Evolutionary conservation across 2,113 vertebrate species (phyloP).

Genomic region (Solenodon paradoxus): DNA sequence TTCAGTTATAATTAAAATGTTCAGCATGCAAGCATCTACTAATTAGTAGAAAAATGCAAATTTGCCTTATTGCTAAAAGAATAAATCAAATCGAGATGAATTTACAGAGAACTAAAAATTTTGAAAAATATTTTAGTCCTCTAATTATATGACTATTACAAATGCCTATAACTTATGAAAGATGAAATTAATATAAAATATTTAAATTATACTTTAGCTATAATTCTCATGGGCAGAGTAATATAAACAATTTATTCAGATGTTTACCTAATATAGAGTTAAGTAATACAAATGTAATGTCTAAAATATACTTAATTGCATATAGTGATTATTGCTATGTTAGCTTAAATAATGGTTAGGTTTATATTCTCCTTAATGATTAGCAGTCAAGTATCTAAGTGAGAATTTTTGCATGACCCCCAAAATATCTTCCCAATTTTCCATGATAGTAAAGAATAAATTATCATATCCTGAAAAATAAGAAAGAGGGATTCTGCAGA

Average conservation of each 20-base stretch:
- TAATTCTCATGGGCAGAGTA: background rate
- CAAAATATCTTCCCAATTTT: background rate
- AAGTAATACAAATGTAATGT: background rate
- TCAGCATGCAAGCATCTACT: constrained; percentile 40
- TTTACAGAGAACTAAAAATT: constrained; percentile 37
- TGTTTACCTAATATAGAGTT: background rate
- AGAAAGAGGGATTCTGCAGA: background rate
- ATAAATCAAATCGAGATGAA: constrained; percentile 41
- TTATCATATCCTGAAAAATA: background rate
- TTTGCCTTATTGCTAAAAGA: constrained; percentile 48
- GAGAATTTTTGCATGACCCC: background rate
- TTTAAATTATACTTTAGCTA: background rate
- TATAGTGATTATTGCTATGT: background rate
- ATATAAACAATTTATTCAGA: background rate
- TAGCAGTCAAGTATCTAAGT: background rate
- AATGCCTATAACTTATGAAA: background rate
- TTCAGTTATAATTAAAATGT: constrained; percentile 46
- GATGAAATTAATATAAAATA: background rate
- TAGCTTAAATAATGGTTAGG: background rate
- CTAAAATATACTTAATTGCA: background rate
- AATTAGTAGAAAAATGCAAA: constrained; percentile 60
- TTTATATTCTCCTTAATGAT: background rate
- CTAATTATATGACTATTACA: background rate
- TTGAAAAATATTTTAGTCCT: background rate
- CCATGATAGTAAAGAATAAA: background rate